Base-by-base conservation (phyloP, 2,113 vertebrate species). In the Murina feae region DNA sequence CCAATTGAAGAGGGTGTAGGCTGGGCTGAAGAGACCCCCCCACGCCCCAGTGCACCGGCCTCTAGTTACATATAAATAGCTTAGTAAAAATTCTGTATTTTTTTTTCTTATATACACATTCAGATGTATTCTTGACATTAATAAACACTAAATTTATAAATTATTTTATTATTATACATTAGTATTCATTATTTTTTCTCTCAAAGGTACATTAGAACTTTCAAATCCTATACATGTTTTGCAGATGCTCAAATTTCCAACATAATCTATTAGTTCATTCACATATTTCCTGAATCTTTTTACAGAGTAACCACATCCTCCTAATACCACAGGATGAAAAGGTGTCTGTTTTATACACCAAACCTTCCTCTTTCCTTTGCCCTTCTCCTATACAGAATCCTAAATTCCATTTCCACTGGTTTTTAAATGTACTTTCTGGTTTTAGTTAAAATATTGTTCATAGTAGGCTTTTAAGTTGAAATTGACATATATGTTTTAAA, bases 251-350 rank as follows among this genome's bases (percentile, higher is more conserved):
- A 66, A 51, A n/a, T 1, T 1, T 44, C 5, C 4, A 63, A 65
- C 76, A 10, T 37, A 39, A 53, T 32, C 18, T 25, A 28, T 10
- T 25, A 21, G 1, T 32, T 72, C 18, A 16, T 30, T 25, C 68
- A 35, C 20, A 18, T 51, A n/a, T 23, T 35, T 68, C 23, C 18
- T 12, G 16, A 9, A 3, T 55, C 6, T 13, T 72, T 79, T 74
- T 37, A 6, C 37, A 5, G 1, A 10, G 1, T 25, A 51, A 5
- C 37, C n/a, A n/a, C 14, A 42, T 2, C 13, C 3, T 58, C 2
- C 12, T 23, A 4, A 16, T n/a, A 1, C 8, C 23, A 30, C 2
- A 2, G 4, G 1, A 1, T 2, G 39, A 35, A 1, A 0, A 32
- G 0, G 6, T 49, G n/a, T 69, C 28, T 63, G 8, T 6, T 21